Base-by-base conservation (phyloP, 1,140 invertebrate species). In the Cataglyphis hispanica region DNA sequence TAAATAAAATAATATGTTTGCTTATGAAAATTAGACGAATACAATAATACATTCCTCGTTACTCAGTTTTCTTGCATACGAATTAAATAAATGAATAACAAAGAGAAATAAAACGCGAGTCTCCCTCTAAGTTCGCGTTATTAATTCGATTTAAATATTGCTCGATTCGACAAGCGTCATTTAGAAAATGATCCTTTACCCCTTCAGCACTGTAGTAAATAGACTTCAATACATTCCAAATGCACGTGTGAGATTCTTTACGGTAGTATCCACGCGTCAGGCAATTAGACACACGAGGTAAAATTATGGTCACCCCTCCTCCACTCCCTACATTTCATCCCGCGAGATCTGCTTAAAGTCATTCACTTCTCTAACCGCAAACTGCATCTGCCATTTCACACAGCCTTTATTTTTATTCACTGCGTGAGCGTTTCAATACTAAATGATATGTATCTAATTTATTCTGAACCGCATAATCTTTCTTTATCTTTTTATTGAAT, bases 141-240 rank as follows among this genome's bases (percentile, higher is more conserved):
- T 90, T 93, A 92, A 92, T 92, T 87, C 90, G 87, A 88, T 89
- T 93, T 90, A 93, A 93, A 93, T 93, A 93, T 90, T 90, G 83
- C 72, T 60, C 87, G 72, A 94, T 93, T 93, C 87, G 92, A 86
- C 83, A 90, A 91, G 92, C 89, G 86, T 93, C 91, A 90, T 94
- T 92, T 91, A 64, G 66, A 89, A 85, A 78, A 72, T 89, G 87
- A 91, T 86, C 88, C 89, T 37, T 7, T 34, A 74, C 78, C 78
- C 78, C 53, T 83, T 83, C 31, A n/a, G 34, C 37, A 19, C 25
- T 19, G 19, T 89, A 87, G 85, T 89, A 85, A 89, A 93, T 91
- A 76, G 83, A 91, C 89, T 86, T 91, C 87, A 90, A 91, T 91
- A 89, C 91, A 92, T 93, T 93, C 91, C 88, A 91, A 92, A 91